phyloP scores from a whole-genome alignment of 2,888 invertebrate genomes.

The Habrosyne pyritoides region DNA sequence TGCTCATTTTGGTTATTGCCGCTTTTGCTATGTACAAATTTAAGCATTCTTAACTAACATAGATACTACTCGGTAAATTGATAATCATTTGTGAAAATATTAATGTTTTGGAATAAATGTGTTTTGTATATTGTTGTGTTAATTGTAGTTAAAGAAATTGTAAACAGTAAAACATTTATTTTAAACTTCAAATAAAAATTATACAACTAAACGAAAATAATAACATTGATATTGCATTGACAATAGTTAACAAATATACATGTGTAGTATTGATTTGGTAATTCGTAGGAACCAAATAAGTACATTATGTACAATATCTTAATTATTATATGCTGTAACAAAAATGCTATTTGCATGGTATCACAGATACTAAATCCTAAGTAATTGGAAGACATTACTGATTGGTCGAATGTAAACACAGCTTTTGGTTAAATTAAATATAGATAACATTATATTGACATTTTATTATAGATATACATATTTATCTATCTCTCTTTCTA shows the following conservation, averaged over 20 bases:
- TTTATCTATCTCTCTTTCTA: no score
- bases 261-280: constrained; percentile 13
- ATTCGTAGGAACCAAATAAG: constrained; percentile 23
- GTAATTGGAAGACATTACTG: constrained; percentile 26
- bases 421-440: not conserved
- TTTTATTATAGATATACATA: not conserved
- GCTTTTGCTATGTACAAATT: constrained; percentile 47
- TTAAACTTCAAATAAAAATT: not conserved
- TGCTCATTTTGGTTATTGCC: constrained; percentile 49
- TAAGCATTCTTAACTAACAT: constrained; percentile 16
- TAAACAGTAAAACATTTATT: constrained; percentile 1
- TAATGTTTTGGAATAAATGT: constrained; percentile 7
- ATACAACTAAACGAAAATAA: not conserved
- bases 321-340: not conserved
- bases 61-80: not conserved
- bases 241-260: not conserved
- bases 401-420: constrained; percentile 11
- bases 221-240: constrained; percentile 1
- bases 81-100: not conserved
- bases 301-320: constrained; percentile 1
- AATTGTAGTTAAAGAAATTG: not conserved
- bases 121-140: not conserved
- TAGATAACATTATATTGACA: not conserved
- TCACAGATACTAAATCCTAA: constrained; percentile 26
- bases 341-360: constrained; percentile 11